These are phyloP conservation scores for Phaethornis superciliosus DNA, from an alignment of 2,113 vertebrate genomes.

Conservation along the genomic window DNA sequence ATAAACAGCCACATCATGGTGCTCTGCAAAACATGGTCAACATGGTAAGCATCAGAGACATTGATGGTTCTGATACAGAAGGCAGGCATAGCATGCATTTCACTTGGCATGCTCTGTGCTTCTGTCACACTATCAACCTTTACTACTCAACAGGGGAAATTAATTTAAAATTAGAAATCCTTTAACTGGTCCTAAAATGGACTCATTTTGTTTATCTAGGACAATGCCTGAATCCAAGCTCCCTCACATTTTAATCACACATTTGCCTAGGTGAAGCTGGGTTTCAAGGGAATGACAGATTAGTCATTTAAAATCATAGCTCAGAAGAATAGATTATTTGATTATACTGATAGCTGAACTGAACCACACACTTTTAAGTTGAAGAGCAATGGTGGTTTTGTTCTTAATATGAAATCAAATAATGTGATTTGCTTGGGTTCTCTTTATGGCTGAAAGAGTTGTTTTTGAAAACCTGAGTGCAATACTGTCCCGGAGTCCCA, in stretches of 20 bases:
- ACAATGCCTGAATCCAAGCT: not conserved
- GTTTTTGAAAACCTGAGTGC: not conserved
- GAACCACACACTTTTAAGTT: not conserved
- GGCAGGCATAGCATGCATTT: not conserved
- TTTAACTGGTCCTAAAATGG: not conserved
- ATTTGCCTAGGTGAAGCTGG: not conserved
- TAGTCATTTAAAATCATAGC: not conserved
- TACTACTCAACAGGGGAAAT: not conserved
- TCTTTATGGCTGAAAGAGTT: not conserved
- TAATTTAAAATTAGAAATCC: not conserved
- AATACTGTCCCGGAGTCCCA: not conserved
- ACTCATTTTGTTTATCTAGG: not conserved
- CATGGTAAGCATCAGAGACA: rapidly evolving
- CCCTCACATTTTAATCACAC: not conserved
- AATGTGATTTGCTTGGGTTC: not conserved
- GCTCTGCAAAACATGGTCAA: slow-evolving; percentile 20
- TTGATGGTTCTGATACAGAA: not conserved
- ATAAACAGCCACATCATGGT: not conserved
- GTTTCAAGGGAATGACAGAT: rapidly evolving
- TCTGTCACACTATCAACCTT: not conserved
- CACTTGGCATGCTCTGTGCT: rapidly evolving
- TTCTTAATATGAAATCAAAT: not conserved
- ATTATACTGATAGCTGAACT: not conserved
- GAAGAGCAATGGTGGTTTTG: not conserved
- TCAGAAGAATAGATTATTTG: not conserved